Evolutionary conservation across 2,797 vertebrate genomes (phyloP).

Genomic region (Melanotaenia nigrans): DNA sequence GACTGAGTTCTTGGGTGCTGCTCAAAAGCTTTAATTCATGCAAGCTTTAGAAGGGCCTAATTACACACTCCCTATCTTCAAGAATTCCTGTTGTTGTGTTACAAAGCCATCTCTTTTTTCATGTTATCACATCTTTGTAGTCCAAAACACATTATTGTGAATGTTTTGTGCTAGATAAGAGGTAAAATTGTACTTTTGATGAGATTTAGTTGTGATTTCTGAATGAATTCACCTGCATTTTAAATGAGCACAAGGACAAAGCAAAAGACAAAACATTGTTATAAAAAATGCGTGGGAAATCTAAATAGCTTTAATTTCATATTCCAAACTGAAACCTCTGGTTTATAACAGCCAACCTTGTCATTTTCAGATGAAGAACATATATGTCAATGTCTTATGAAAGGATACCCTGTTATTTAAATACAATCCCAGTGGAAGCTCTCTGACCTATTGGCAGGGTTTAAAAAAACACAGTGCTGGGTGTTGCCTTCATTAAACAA

Average conservation of each 20-base stretch:
- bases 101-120: constrained; percentile 16
- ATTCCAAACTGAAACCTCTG: neutral
- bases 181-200: neutral
- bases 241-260: neutral
- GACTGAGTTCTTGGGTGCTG: constrained; percentile 48
- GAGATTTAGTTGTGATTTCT: neutral
- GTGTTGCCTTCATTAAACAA: constrained; percentile 68
- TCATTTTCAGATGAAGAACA: constrained; percentile 11
- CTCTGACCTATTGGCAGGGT: constrained; percentile 31
- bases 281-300: neutral
- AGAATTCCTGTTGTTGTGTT: constrained; percentile 29
- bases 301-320: neutral
- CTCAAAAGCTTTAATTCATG: constrained; percentile 67
- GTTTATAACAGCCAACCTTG: neutral
- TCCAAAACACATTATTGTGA: neutral
- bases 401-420: constrained; percentile 25
- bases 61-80: constrained; percentile 50
- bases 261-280: accelerated
- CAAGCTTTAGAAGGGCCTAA: constrained; percentile 46
- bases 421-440: constrained; percentile 16
- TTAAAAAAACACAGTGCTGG: constrained; percentile 42
- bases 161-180: neutral
- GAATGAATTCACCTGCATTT: neutral
- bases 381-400: constrained; percentile 7
- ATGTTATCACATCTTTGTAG: constrained; percentile 6